Evolutionary conservation across 1,140 invertebrate species (phyloP).

Genomic region (Trichonephila clavata): DNA sequence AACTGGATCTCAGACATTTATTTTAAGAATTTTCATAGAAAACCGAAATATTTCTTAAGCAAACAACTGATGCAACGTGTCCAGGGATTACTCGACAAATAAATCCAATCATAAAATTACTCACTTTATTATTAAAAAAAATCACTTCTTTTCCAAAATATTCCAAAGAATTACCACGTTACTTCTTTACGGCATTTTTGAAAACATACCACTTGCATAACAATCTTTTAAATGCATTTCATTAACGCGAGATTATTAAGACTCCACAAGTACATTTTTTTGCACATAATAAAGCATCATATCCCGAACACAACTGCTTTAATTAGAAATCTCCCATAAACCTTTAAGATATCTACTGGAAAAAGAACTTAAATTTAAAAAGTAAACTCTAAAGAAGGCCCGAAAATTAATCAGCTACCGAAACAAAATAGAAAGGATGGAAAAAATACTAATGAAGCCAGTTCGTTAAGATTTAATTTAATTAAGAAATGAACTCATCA

Average conservation of each 20-base stretch:
- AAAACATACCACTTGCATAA: not conserved
- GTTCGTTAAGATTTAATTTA: conserved; percentile 5
- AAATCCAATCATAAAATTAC: not conserved
- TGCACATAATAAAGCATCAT: not conserved
- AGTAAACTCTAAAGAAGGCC: not conserved
- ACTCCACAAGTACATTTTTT: not conserved
- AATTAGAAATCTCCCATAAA: not conserved
- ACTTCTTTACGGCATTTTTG: not conserved
- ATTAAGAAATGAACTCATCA: conserved; percentile 17
- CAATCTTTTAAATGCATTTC: not conserved
- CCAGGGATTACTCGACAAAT: not conserved
- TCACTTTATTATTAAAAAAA: not conserved
- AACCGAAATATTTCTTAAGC: too few relatives aligned
- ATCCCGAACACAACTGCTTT: not conserved
- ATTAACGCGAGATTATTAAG: not conserved
- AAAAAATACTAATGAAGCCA: not conserved
- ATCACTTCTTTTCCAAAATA: not conserved
- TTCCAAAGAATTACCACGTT: not conserved
- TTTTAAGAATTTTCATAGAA: too few relatives aligned
- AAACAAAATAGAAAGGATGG: not conserved
- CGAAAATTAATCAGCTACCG: not conserved
- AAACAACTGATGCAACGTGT: not conserved
- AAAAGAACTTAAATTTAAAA: not conserved
- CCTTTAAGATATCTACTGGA: not conserved
- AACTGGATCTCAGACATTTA: too few relatives aligned